phyloP scores from a whole-genome alignment of 2,797 vertebrate species.

The Garrulus glandarius region DNA sequence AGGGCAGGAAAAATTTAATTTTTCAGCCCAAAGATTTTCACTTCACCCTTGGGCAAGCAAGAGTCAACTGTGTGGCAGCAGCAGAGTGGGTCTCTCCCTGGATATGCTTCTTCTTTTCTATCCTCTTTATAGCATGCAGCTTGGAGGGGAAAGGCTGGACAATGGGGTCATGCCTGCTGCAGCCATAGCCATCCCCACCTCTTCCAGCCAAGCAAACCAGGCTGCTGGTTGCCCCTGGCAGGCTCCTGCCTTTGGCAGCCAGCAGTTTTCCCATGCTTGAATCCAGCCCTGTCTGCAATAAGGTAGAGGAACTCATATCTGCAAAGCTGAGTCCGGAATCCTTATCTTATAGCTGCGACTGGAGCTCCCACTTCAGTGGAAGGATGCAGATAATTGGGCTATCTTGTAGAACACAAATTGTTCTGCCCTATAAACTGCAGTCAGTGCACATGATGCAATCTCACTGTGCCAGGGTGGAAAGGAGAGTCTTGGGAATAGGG shows the following conservation, averaged over 20 bases:
- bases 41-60: not conserved
- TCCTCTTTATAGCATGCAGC: not conserved
- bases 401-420: not conserved
- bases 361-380: not conserved
- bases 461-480: not conserved
- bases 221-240: not conserved
- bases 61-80: not conserved
- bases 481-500: not conserved
- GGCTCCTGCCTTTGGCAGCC: not conserved
- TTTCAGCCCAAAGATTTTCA: slow-evolving; percentile 10
- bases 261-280: not conserved
- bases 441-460: not conserved
- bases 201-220: not conserved
- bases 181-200: not conserved
- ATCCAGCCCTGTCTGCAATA: not conserved
- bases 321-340: not conserved
- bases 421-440: not conserved
- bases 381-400: not conserved
- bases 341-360: not conserved
- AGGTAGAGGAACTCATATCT: not conserved
- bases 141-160: not conserved
- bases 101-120: not conserved
- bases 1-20: slow-evolving; percentile 15
- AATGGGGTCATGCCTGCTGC: not conserved
- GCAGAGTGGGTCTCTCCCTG: not conserved